Base-by-base conservation (phyloP, 2,113 vertebrate genomes). In the Elephantulus edwardii region DNA sequence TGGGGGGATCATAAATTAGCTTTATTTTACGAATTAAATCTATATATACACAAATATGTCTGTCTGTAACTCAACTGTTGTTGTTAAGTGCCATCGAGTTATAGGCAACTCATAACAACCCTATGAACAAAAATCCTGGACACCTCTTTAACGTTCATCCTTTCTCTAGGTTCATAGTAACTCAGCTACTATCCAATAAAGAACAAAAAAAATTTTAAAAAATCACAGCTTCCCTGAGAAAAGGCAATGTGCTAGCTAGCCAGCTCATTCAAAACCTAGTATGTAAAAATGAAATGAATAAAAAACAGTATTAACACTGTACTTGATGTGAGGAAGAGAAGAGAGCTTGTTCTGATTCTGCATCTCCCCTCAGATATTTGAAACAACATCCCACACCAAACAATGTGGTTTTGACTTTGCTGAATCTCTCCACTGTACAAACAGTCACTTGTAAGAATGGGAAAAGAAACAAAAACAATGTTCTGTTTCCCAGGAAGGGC, bases 1-100 rank as follows among this genome's bases (percentile, higher is more conserved):
- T n/a, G n/a, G n/a, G n/a, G n/a, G n/a, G n/a, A n/a, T n/a, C n/a
- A n/a, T 79, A 56, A 38, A 88, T 66, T 68, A 92, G 42, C 48
- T 96, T 91, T 89, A 42, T 90, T 83, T 91, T 80, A 95, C 83
- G 76, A 95, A 93, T 91, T 89, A 90, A 93, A 97, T 89, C 0
- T 26, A 68, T 19, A 94, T 0, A 33, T 38, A 28, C 50, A 2
- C 13, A 80, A 81, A 78, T 46, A 86, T 84, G 56, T 87, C 82
- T 64, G 22, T 88, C 48, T 0, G 0, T 72, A 92, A 83, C 79
- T 22, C 24, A 42, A 8, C 48, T 94, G n/a, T n/a, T n/a, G n/a
- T n/a, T n/a, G n/a, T n/a, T n/a, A n/a, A n/a, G n/a, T n/a, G n/a
- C n/a, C n/a, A n/a, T n/a, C n/a, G n/a, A n/a, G n/a, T n/a, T n/a